These are phyloP conservation scores for Gymnothorax javanicus DNA, from an alignment of 2,797 vertebrate species.

Conservation along the genomic window DNA sequence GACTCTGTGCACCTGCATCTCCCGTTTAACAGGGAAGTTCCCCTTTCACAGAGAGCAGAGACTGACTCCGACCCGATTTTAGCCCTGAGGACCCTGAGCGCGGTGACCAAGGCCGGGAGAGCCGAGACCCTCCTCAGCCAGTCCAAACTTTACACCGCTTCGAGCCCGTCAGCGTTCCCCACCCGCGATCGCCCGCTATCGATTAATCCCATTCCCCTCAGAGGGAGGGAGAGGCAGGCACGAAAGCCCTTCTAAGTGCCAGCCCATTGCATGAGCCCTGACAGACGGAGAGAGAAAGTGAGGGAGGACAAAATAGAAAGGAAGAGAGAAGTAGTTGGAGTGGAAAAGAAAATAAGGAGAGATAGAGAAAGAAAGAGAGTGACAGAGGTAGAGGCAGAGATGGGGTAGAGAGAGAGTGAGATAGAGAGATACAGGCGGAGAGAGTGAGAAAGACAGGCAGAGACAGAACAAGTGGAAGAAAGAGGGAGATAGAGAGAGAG, in stretches of 20 bases:
- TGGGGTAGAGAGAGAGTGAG: not conserved
- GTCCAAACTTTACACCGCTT: slow-evolving; percentile 21
- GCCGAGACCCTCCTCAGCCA: not conserved
- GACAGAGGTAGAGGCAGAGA: too few species aligned
- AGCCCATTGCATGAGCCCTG: slow-evolving; percentile 5
- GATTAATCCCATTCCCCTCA: slow-evolving; percentile 64
- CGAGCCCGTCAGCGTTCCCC: slow-evolving; percentile 22
- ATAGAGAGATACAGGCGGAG: not conserved
- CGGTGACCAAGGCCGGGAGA: not conserved
- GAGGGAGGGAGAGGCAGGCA: slow-evolving; percentile 45
- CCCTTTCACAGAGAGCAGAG: not conserved
- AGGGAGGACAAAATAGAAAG: not conserved
- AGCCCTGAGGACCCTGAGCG: not conserved
- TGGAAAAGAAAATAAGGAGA: not conserved
- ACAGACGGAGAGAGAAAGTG: slow-evolving; percentile 19
- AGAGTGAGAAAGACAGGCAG: slow-evolving; percentile 16
- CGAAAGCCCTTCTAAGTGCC: slow-evolving; percentile 10
- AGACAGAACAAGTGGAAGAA: slow-evolving; percentile 8
- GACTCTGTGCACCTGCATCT: not conserved
- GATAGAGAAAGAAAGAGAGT: not conserved
- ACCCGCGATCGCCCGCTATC: slow-evolving; percentile 32
- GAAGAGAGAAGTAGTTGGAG: not conserved
- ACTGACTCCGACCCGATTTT: not conserved
- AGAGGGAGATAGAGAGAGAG: slow-evolving; percentile 34
- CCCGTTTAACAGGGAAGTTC: slow-evolving; percentile 2